Evolutionary conservation across 2,888 invertebrate species (phyloP), one percentile per base, ranked within the genome.

Genomic region (Myopa tessellatipennis): DNA sequence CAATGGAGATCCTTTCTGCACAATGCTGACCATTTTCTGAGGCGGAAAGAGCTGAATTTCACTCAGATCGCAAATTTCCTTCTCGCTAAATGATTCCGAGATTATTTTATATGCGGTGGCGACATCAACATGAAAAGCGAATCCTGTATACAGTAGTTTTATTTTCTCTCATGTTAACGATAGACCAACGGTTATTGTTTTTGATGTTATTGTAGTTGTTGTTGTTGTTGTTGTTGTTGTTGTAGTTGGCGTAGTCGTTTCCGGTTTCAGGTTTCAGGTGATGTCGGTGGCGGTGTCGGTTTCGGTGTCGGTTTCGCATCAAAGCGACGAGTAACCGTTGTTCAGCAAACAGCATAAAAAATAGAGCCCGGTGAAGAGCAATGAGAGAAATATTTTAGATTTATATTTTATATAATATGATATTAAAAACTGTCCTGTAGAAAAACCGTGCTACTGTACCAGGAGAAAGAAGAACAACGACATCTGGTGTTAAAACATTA

Each of bases 91-190:
- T 0, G 92, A 92, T 38, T 91, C 90, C 73, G 90, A 90, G 84
- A 94, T 93, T 38, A 94, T 91, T 79, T 92, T 92, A 86, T 94
- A 94, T 1, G 92, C 94, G 0, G 91, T 91, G 0, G 92, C 91
- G 0, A 91, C 91, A 86, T 94, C 94, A 5, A 93, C 91, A 83
- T 94, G 93, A 86, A 93, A 94, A 0, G 94, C 94, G 84, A 92
- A 94, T 3, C 92, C 93, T 50, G 10, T 1, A 18, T 34, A 18
- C 18, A 18, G 69, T 5, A 4, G n/a, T 69, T 69, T 18, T 7
- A n/a, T 69, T 71, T 55, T 6, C 36, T 36, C 50, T 45, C 45
- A 45, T 45, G 14, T 10, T 55, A n/a, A n/a, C 55, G 55, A 12
- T 10, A n/a, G 55, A 14, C 26, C 26, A 26, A 26, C 16, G 55